These are phyloP conservation scores for Dendropsophus ebraccatus DNA, from an alignment of 2,113 vertebrate species.

Conservation along the genomic window DNA sequence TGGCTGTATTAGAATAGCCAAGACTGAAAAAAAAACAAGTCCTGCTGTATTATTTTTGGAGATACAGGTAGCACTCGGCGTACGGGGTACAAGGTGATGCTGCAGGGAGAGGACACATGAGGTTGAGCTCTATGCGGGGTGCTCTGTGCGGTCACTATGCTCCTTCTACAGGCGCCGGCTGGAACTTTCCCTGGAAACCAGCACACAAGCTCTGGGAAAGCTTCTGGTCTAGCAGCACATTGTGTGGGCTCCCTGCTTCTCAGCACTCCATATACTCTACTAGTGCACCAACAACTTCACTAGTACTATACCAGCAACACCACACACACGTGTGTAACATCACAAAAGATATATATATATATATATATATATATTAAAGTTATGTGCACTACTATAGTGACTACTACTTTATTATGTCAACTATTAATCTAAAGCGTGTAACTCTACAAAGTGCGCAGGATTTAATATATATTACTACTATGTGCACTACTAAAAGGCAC, in stretches of 20 bases:
- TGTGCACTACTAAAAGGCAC: too few relatives aligned
- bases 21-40: too few relatives aligned
- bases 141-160: slow-evolving; percentile 56
- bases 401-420: not conserved
- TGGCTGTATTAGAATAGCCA: too few relatives aligned
- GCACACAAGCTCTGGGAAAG: slow-evolving; percentile 2
- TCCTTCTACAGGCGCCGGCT: slow-evolving; percentile 66
- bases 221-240: not conserved
- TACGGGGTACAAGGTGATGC: not conserved
- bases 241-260: too few relatives aligned
- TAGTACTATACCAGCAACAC: not conserved
- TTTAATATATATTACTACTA: too few relatives aligned
- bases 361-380: too few relatives aligned
- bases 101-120: not conserved
- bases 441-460: too few relatives aligned
- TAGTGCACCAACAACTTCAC: too few relatives aligned
- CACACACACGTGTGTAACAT: not conserved
- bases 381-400: too few relatives aligned
- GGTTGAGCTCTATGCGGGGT: not conserved
- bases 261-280: not conserved
- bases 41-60: too few relatives aligned
- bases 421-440: not conserved
- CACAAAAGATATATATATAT: too few relatives aligned
- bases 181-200: slow-evolving; percentile 64
- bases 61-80: not conserved